Conservation (phyloP, 1,140 invertebrate species). For the Coelopa frigida region DNA sequence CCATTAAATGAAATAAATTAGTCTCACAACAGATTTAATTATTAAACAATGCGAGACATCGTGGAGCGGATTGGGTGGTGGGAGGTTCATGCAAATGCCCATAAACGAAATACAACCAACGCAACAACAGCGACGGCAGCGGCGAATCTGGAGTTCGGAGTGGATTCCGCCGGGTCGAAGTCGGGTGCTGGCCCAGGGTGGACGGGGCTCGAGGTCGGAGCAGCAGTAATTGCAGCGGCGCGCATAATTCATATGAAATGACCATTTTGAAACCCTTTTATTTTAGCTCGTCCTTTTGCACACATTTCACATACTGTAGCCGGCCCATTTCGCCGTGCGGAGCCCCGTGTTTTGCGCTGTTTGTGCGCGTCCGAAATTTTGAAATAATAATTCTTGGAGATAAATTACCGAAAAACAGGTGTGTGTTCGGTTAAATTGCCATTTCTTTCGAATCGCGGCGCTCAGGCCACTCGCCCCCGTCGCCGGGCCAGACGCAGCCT, state of each 20-base stretch:
- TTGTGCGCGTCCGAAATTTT: slow-evolving; percentile 42
- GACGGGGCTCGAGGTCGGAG: slow-evolving; percentile 2
- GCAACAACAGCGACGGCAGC: not conserved
- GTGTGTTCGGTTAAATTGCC: slow-evolving; percentile 21
- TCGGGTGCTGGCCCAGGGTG: not conserved
- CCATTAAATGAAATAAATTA: slow-evolving; percentile 44
- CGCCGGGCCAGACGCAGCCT: too few species aligned
- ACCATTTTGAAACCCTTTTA: slow-evolving; percentile 46
- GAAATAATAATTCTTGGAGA: slow-evolving; percentile 46
- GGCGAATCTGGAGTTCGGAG: not conserved
- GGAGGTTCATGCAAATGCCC: not conserved
- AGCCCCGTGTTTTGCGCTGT: too few species aligned
- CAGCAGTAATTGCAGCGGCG: slow-evolving; percentile 39
- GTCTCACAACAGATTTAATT: slow-evolving; percentile 44
- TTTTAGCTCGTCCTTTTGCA: slow-evolving; percentile 9
- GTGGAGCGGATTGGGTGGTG: not conserved
- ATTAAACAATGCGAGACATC: slow-evolving; percentile 36
- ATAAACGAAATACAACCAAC: slow-evolving; percentile 2
- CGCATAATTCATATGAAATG: slow-evolving; percentile 46
- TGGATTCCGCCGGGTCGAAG: not conserved
- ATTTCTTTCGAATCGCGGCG: slow-evolving; percentile 18
- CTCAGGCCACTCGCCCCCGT: too few species aligned
- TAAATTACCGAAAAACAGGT: slow-evolving; percentile 45
- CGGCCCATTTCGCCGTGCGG: too few species aligned
- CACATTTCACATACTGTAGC: slow-evolving; percentile 10